Conservation (phyloP, 2,113 vertebrate genomes). For the Amia ocellicauda region DNA sequence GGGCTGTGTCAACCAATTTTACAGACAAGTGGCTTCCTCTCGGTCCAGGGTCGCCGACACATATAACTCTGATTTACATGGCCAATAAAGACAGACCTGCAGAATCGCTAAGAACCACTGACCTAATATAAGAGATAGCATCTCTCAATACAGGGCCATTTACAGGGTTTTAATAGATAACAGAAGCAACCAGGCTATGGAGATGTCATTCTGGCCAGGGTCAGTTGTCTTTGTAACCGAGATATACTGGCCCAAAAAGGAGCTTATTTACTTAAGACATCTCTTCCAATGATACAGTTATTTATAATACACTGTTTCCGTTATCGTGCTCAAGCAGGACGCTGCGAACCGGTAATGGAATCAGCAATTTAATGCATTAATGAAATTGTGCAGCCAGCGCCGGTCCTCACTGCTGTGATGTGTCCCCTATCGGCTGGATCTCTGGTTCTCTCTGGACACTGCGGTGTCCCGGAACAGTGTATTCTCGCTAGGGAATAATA, state of each 20-base stretch:
- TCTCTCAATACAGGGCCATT: conserved; percentile 27
- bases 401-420: not conserved
- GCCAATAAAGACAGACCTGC: conserved; percentile 67
- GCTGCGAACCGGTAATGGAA: conserved; percentile 1
- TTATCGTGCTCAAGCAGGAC: conserved; percentile 17
- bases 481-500: no score
- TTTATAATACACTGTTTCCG: conserved; percentile 7
- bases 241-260: conserved; percentile 25
- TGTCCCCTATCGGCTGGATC: not conserved
- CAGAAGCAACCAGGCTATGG: conserved; percentile 9
- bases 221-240: conserved; percentile 9
- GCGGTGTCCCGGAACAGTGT: no score
- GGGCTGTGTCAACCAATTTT: conserved; percentile 78
- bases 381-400: not conserved
- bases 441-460: not conserved
- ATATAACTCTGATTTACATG: conserved; percentile 72
- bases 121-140: conserved; percentile 63
- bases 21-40: conserved; percentile 70
- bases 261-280: conserved; percentile 33
- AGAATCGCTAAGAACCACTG: conserved; percentile 60
- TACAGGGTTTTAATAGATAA: conserved; percentile 34
- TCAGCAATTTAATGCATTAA: not conserved
- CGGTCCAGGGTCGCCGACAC: conserved; percentile 55
- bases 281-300: not conserved
- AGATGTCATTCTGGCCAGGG: conserved; percentile 19